Percentiles rank a stretch among this genome's conserved stretches.
Evolutionary conservation across 2,888 invertebrate genomes (phyloP).

Genomic region (Calameuta filiformis): DNA sequence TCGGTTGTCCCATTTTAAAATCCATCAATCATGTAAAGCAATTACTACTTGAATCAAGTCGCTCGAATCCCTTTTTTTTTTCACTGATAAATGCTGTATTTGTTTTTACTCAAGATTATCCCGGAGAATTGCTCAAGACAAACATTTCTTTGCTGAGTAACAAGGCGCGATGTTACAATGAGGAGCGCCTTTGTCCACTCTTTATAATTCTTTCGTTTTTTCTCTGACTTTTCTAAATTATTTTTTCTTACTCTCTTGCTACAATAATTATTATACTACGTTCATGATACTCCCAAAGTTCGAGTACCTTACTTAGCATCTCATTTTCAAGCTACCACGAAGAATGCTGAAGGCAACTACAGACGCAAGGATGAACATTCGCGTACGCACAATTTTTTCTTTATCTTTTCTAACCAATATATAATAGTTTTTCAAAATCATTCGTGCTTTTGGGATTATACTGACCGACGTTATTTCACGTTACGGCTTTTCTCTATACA

Average conservation of each 20-base stretch:
- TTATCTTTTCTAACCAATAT: neutral
- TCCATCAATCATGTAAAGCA: too few species aligned
- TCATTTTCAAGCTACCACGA: too few species aligned
- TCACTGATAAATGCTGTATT: too few species aligned
- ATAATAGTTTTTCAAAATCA: neutral
- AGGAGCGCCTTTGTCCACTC: conserved; percentile 42
- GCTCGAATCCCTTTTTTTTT: too few species aligned
- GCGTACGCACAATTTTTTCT: too few species aligned
- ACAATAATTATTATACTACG: conserved; percentile 22
- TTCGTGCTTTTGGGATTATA: neutral
- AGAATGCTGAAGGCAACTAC: too few species aligned
- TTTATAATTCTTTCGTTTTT: conserved; percentile 14
- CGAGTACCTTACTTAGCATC: neutral
- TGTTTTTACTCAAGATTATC: too few species aligned
- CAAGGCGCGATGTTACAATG: conserved; percentile 29
- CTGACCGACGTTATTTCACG: neutral
- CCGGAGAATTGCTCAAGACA: too few species aligned
- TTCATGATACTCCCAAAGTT: conserved; percentile 23
- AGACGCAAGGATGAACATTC: too few species aligned
- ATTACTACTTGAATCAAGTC: too few species aligned
- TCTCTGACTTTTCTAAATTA: neutral
- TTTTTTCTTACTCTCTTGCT: conserved; percentile 13
- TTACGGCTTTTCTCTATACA: neutral
- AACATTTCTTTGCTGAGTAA: too few species aligned
- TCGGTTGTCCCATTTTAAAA: too few species aligned